Evolutionary conservation across 2,797 vertebrate species (phyloP), one percentile per base, ranked within the genome.

Genomic region (Acanthornis magna): DNA sequence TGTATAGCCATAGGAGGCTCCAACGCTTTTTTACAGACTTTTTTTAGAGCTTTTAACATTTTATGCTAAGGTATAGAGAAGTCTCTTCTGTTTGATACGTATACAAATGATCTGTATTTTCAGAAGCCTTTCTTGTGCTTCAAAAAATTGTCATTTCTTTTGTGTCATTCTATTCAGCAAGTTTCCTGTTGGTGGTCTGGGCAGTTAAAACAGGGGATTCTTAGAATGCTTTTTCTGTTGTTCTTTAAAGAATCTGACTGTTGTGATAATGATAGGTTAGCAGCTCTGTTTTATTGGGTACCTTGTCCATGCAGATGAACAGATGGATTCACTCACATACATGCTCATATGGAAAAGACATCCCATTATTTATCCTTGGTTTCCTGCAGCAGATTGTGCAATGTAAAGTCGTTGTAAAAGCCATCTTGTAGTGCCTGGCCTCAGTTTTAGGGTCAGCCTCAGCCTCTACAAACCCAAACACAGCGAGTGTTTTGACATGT

Each of bases 351-450:
- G 29, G 85, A 81, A 51, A 14, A 90, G 66, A 40, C 47, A 68
- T 88, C 19, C 38, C 21, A 19, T 58, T 91, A 91, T 93, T 95
- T 91, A 66, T 79, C 43, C 19, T 58, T 29, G 14, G 30, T 78
- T 96, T 94, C 58, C 90, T 82, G 63, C 54, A 91, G 84, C 58
- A 93, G 51, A 89, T 51, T 90, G 50, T 84, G 54, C 40, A 45
- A 81, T 27, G 27, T 36, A 42, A 83, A 82, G 60, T 74, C 25
- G 32, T 29, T 68, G 38, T 48, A 87, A 86, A 95, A 93, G 76
- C 75, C 42, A 47, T 63, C 47, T 79, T 81, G 42, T 55, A 82
- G 80, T 32, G 34, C 29, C 36, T 81, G 66, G 43, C 55, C 71
- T 95, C 68, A 78, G 58, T 13, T 72, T 65, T 62, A 68, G 88